Evolutionary conservation across 2,113 vertebrate species (phyloP).

Genomic region (Morphnarchus princeps): DNA sequence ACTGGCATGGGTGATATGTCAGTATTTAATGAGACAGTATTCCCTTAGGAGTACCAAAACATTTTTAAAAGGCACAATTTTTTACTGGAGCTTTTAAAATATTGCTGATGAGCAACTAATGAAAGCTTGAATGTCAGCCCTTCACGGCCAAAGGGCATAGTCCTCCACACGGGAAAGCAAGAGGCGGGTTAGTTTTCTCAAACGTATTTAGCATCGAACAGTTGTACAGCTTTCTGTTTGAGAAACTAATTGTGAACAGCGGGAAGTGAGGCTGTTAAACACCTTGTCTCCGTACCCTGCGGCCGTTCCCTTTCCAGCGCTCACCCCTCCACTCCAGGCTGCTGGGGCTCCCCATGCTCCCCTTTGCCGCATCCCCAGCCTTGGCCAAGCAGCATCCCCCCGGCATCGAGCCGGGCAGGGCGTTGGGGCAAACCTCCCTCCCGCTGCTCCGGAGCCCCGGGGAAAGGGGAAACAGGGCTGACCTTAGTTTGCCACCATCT

Average conservation of each 20-base stretch:
- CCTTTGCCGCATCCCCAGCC: background rate
- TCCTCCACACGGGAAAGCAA: no score
- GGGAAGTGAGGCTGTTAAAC: background rate
- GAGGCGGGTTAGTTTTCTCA: background rate
- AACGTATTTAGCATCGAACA: fast-evolving
- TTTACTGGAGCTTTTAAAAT: background rate
- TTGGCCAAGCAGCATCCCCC: background rate
- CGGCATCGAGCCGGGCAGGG: background rate
- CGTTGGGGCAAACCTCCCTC: background rate
- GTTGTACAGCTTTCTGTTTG: background rate
- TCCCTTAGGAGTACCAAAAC: background rate
- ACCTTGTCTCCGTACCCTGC: background rate
- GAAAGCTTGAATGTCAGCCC: background rate
- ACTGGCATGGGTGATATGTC: background rate
- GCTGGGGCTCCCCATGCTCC: background rate
- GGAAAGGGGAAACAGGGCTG: background rate
- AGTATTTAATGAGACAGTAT: background rate
- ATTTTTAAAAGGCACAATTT: background rate
- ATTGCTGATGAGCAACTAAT: background rate
- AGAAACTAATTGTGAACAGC: background rate
- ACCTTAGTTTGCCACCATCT: no score
- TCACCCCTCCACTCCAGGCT: background rate
- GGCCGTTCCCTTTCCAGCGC: background rate
- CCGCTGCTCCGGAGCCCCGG: background rate
- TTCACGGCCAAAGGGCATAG: background rate